A percentile compares a stretch with the other conserved stretches of the same genome.
Conservation (phyloP, 2,888 invertebrate genomes). For the Phyto melanocephala region DNA sequence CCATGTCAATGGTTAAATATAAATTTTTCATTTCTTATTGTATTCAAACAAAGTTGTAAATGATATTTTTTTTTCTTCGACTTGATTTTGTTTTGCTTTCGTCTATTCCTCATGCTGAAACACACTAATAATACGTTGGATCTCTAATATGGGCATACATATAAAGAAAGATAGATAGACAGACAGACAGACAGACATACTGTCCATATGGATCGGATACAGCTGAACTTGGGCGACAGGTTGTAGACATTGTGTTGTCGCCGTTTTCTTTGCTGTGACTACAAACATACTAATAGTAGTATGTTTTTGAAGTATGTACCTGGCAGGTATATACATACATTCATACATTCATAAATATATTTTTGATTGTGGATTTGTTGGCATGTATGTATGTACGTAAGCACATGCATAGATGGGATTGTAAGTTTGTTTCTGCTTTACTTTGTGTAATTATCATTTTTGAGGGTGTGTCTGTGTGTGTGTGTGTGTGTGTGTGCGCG, state of each 20-base stretch:
- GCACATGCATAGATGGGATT: no score
- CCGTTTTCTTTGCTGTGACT: conserved; percentile 11
- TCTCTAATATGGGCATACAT: background rate
- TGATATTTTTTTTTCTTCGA: background rate
- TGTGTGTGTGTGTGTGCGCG: background rate
- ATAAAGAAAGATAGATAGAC: no score
- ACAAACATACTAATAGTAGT: no score
- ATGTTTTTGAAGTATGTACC: no score
- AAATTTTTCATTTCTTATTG: background rate
- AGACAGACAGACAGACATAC: conserved; percentile 7
- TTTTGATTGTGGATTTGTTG: background rate
- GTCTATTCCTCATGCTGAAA: background rate
- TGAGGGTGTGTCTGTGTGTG: background rate
- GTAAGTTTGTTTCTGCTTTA: no score
- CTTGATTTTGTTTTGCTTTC: conserved; percentile 8
- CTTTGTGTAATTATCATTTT: background rate
- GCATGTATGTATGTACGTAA: background rate
- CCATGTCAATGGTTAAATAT: background rate
- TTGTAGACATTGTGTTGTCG: conserved; percentile 53
- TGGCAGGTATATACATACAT: no score
- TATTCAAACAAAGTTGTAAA: background rate
- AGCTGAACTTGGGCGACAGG: conserved; percentile 49
- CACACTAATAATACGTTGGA: background rate
- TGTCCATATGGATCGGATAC: background rate
- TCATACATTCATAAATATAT: background rate